phyloP scores from a whole-genome alignment of 1,140 invertebrate genomes.

The Antheraea pernyi region DNA sequence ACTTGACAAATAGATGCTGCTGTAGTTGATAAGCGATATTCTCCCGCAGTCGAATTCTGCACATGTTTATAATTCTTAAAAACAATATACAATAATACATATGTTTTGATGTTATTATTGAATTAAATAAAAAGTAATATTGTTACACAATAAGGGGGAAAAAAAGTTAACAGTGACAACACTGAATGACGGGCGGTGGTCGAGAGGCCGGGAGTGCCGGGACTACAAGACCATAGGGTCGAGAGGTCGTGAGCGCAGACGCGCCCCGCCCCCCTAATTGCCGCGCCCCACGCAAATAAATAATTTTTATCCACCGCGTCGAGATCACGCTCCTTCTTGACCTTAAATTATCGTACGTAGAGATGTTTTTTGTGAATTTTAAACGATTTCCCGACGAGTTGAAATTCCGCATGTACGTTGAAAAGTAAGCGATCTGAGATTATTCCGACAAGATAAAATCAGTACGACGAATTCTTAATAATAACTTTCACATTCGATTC shows the following conservation, averaged over 20 bases:
- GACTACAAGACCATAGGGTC: conserved; percentile 36
- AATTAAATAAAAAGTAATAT: too few relatives aligned
- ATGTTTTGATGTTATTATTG: too few relatives aligned
- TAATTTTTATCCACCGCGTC: conserved; percentile 64
- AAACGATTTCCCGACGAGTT: conserved; percentile 49
- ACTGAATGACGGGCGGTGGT: not conserved
- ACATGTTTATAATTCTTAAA: too few relatives aligned
- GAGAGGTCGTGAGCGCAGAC: conserved; percentile 64
- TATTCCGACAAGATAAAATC: conserved; percentile 53
- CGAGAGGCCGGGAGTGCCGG: conserved; percentile 34
- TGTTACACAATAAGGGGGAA: not conserved
- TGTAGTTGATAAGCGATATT: too few relatives aligned
- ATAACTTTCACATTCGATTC: conserved; percentile 39
- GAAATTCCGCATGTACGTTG: conserved; percentile 34
- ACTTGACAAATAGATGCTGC: too few relatives aligned
- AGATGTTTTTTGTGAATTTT: conserved; percentile 55
- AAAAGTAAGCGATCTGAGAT: conserved; percentile 39
- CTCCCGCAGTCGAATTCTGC: too few relatives aligned
- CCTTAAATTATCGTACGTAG: conserved; percentile 62
- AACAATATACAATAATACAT: too few relatives aligned
- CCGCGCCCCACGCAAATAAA: conserved; percentile 73
- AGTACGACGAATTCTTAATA: conserved; percentile 65
- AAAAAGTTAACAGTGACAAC: not conserved
- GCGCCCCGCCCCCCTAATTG: conserved; percentile 68
- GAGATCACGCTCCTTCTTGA: conserved; percentile 64